phyloP scores from a whole-genome alignment of 2,113 vertebrate species.

The Typhlomys cinereus region DNA sequence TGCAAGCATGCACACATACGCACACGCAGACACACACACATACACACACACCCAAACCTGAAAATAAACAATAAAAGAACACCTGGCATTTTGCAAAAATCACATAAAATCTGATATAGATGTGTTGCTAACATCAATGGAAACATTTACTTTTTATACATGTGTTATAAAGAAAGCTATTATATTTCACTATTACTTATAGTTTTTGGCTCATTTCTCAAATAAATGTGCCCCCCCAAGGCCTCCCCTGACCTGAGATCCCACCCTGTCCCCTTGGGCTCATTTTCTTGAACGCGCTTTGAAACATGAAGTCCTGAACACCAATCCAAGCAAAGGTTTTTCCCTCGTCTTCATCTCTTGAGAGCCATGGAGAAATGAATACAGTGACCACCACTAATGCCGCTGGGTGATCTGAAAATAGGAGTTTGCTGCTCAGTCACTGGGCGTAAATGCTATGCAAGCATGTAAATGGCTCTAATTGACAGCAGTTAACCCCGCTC shows the following conservation, averaged over 20 bases:
- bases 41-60: neutral
- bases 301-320: neutral
- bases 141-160: neutral
- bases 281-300: constrained; percentile 24
- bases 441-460: constrained; percentile 36
- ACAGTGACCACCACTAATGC: constrained; percentile 34
- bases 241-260: neutral
- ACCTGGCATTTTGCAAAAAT: neutral
- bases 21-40: neutral
- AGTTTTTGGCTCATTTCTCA: neutral
- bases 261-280: neutral
- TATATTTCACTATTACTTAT: neutral
- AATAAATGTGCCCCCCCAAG: neutral
- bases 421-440: constrained; percentile 3
- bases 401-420: constrained; percentile 18
- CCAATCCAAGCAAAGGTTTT: neutral
- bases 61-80: neutral
- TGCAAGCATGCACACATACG: neutral
- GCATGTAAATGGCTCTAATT: constrained; percentile 23
- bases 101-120: neutral
- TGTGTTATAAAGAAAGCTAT: neutral
- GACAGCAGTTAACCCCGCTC: neutral
- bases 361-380: constrained; percentile 20
- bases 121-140: neutral
- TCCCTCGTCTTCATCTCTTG: neutral